phyloP scores from a whole-genome alignment of 1,140 invertebrate species.

The Trichonephila clavata region DNA sequence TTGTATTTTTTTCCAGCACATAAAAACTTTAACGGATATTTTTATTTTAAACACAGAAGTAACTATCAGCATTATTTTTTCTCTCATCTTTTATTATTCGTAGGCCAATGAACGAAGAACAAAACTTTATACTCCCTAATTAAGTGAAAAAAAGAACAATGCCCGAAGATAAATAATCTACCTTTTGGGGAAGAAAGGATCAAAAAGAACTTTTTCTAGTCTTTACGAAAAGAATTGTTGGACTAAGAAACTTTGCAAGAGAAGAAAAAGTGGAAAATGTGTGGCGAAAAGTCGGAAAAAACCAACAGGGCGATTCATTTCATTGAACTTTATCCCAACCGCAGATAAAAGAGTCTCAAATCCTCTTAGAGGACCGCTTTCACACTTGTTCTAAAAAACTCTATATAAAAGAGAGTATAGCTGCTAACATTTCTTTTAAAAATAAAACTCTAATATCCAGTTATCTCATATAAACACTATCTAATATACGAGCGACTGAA shows the following conservation, averaged over 20 bases:
- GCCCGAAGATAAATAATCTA: neutral
- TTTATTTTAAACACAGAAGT: too few species aligned
- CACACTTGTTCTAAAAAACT: neutral
- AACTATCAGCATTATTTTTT: too few species aligned
- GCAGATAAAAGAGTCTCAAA: neutral
- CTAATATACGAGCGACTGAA: too few species aligned
- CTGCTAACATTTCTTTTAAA: neutral
- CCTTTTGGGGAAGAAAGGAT: neutral
- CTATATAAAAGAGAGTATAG: neutral
- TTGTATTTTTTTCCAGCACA: too few species aligned
- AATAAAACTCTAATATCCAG: too few species aligned
- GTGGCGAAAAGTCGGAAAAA: neutral
- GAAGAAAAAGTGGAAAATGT: neutral
- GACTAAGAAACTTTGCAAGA: neutral
- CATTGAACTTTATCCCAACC: conserved; percentile 1
- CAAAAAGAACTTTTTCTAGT: neutral
- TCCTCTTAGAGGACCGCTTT: neutral
- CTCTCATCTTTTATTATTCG: too few species aligned
- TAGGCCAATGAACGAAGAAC: neutral
- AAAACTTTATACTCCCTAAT: neutral
- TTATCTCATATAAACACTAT: too few species aligned
- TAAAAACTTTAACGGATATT: too few species aligned
- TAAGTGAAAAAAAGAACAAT: neutral
- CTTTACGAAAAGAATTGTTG: neutral
- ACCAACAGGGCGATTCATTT: neutral